Percentiles rank a stretch among this genome's conserved stretches.
Conservation (phyloP, 2,113 vertebrate genomes). For the Prunella fulvescens region DNA sequence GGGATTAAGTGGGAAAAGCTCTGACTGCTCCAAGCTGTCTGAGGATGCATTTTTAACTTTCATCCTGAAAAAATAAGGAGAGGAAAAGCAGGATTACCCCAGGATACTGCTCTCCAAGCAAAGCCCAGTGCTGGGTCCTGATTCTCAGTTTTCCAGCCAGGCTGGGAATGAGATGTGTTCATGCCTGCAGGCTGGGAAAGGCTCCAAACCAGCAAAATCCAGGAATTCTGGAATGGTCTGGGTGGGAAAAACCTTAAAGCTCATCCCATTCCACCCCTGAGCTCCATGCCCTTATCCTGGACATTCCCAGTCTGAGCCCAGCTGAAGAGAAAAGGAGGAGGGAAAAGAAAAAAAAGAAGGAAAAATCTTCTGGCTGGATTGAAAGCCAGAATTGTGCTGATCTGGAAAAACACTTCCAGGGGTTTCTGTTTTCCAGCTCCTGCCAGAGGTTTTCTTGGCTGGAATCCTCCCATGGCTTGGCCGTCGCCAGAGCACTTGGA, state of each 20-base stretch:
- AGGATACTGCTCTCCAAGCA: neutral
- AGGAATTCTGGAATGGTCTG: neutral
- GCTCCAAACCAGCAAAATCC: neutral
- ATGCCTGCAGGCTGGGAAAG: neutral
- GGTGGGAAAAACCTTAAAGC: neutral
- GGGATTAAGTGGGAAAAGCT: neutral
- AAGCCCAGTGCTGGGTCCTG: neutral
- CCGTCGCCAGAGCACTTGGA: neutral
- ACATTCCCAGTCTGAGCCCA: neutral
- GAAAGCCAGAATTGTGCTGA: constrained; percentile 30
- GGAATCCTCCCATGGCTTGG: constrained; percentile 12
- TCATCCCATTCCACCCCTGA: neutral
- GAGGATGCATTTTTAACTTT: neutral
- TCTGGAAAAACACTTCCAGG: constrained; percentile 61
- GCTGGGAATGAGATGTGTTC: neutral
- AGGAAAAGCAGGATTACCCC: neutral
- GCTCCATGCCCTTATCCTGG: neutral
- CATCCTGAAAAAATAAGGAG: neutral
- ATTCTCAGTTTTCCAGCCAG: neutral
- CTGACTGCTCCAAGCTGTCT: neutral
- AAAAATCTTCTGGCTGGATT: neutral
- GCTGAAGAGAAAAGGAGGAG: neutral
- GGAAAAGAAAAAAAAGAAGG: neutral
- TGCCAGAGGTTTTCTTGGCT: constrained; percentile 22
- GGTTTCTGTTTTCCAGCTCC: constrained; percentile 11